A percentile compares a stretch with the other conserved stretches of the same genome.
phyloP scores from a whole-genome alignment of 2,888 invertebrate genomes.

The Drosophila picticornis region DNA sequence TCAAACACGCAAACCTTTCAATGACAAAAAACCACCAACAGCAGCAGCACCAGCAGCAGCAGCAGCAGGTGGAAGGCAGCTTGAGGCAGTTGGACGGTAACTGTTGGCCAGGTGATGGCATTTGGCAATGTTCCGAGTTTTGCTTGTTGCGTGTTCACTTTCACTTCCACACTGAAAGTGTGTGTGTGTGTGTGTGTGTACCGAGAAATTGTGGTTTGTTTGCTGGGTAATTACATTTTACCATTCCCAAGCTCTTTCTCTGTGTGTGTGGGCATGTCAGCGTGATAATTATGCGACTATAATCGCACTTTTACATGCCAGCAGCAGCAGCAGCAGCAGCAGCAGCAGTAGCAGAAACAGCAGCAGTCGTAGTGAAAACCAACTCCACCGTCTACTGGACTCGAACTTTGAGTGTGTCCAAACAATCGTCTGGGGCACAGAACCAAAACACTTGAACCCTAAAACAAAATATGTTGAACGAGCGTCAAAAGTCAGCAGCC shows the following conservation, averaged over 20 bases:
- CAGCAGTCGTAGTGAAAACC: conserved; percentile 4
- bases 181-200: conserved; percentile 41
- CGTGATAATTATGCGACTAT: conserved; percentile 82
- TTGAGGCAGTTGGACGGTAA: conserved; percentile 25
- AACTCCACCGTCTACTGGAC: conserved; percentile 9
- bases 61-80: conserved; percentile 7
- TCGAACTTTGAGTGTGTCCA: conserved; percentile 40
- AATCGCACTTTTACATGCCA: conserved; percentile 81
- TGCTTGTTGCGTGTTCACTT: conserved; percentile 82
- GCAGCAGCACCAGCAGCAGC: background rate
- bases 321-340: background rate
- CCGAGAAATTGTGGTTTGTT: conserved; percentile 80
- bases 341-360: conserved; percentile 18
- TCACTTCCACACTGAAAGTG: conserved; percentile 67
- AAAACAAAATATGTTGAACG: conserved; percentile 74
- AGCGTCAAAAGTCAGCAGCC: conserved; percentile 75
- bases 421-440: conserved; percentile 32
- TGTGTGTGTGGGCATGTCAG: conserved; percentile 68
- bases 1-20: conserved; percentile 78
- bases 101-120: conserved; percentile 52
- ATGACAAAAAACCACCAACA: conserved; percentile 52
- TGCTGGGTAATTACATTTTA: conserved; percentile 80
- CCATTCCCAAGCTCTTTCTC: conserved; percentile 46
- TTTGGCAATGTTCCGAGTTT: conserved; percentile 60
- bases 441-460: conserved; percentile 69